Base-by-base conservation (phyloP, 2,113 vertebrate species). In the Silurus asotus region DNA sequence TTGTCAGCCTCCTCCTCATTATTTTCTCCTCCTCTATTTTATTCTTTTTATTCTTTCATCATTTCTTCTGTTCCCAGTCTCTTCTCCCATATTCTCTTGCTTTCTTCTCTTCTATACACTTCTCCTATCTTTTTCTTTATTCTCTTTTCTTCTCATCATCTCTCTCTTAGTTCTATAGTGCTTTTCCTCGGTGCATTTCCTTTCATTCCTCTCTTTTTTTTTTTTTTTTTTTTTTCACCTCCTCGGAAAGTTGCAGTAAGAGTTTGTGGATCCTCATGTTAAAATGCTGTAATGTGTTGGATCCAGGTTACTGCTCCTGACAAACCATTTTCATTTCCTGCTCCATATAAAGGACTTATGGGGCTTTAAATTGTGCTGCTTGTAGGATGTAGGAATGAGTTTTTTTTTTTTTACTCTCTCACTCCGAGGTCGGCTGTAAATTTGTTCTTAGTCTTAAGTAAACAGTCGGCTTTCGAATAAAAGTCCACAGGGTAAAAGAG, bases 271-370 rank as follows among this genome's bases (percentile, higher is more conserved):
- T 91, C 91, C 92, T 89, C 88, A 90, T 90, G 91, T 90, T 49
- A 91, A 88, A 88, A 65, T 45, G n/a, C 84, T 86, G 89, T 90
- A 92, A 88, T 88, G 87, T 90, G 93, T 93, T 90, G 90, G 91
- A 92, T 93, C 89, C 88, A 91, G 92, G 80, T 85, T 86, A 93
- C 93, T 95, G 94, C 91, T 74, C 83, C 0, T 25, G 84, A 88
- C 93, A 93, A 95, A 53, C 88, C 90, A 90, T 92, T 93, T 94
- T 93, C 92, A 94, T 94, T 94, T 93, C 88, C 81, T 89, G 88
- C 91, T 93, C 92, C 94, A 37, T 93, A 92, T 91, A 92, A 91
- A 86, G 90, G 82, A 91, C 93, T 92, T 92, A 93, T 93, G 91
- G 92, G 88, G 86, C 91, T 93, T 92, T 92, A 91, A 94, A 93